Percentiles rank a stretch among this genome's conserved stretches.
Evolutionary conservation across 2,797 vertebrate species (phyloP).

Genomic region (Chiloscyllium punctatum): DNA sequence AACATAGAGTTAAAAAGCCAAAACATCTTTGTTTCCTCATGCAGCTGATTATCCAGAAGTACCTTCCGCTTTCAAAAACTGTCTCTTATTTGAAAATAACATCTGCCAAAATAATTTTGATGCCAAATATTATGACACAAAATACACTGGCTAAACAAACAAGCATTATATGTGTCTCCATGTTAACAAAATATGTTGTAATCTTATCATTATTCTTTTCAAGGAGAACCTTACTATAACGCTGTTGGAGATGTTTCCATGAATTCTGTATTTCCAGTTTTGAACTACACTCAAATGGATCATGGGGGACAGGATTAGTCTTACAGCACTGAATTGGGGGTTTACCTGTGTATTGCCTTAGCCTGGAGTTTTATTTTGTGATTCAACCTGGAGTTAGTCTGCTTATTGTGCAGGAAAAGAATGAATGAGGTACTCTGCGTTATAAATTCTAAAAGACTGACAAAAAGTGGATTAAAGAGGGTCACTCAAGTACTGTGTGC

Average conservation of each 20-base stretch:
- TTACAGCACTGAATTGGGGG: background rate
- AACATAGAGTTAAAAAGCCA: background rate
- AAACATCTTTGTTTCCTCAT: background rate
- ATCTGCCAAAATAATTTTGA: slow-evolving; percentile 13
- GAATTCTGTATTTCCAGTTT: background rate
- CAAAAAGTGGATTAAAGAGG: too few species aligned
- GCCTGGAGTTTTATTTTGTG: background rate
- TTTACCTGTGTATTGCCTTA: background rate
- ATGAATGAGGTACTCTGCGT: too few species aligned
- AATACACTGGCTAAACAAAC: background rate
- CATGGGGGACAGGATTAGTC: background rate
- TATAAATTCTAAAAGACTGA: too few species aligned
- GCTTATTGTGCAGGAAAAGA: background rate
- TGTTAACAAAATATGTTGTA: background rate
- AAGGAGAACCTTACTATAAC: background rate
- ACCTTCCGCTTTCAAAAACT: background rate
- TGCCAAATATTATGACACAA: background rate
- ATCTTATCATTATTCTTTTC: background rate
- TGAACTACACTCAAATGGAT: background rate
- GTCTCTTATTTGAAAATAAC: background rate
- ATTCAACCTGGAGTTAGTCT: background rate
- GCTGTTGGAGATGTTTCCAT: background rate
- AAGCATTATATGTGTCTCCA: background rate
- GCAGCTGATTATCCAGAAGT: background rate
- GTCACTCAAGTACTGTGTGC: too few species aligned